Evolutionary conservation across 2,113 vertebrate species (phyloP).

Genomic region (Laticauda laticaudata): DNA sequence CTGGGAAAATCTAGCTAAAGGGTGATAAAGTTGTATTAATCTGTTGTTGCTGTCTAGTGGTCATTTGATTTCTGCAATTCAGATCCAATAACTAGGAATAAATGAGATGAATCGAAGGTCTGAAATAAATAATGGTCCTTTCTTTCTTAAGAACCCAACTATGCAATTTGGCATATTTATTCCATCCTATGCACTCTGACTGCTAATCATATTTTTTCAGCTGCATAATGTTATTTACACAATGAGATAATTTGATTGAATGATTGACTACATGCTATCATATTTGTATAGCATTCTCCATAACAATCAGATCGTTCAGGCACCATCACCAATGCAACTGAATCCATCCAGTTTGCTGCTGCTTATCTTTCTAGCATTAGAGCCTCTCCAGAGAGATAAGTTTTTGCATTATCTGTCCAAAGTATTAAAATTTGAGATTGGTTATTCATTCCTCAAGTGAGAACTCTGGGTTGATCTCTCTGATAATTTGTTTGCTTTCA

Average conservation of each 20-base stretch:
- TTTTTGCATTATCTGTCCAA: neutral
- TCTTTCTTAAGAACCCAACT: neutral
- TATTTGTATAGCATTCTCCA: neutral
- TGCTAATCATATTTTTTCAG: neutral
- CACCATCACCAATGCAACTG: neutral
- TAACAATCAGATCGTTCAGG: neutral
- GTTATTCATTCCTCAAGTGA: neutral
- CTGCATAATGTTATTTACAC: neutral
- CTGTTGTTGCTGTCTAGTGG: neutral
- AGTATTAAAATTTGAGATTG: neutral
- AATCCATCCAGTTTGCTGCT: neutral
- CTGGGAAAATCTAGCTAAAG: neutral
- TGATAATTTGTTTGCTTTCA: neutral
- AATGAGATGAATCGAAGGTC: neutral
- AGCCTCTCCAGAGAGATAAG: neutral
- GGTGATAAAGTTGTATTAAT: neutral
- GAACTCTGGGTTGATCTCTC: neutral
- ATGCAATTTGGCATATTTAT: neutral
- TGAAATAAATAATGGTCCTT: neutral
- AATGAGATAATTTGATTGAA: neutral
- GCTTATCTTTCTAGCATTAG: neutral
- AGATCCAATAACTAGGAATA: neutral
- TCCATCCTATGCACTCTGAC: neutral
- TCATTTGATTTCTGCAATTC: neutral
- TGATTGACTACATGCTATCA: neutral